These are phyloP conservation scores for Chromis chromis DNA, from an alignment of 2,797 vertebrate species.

Conservation along the genomic window DNA sequence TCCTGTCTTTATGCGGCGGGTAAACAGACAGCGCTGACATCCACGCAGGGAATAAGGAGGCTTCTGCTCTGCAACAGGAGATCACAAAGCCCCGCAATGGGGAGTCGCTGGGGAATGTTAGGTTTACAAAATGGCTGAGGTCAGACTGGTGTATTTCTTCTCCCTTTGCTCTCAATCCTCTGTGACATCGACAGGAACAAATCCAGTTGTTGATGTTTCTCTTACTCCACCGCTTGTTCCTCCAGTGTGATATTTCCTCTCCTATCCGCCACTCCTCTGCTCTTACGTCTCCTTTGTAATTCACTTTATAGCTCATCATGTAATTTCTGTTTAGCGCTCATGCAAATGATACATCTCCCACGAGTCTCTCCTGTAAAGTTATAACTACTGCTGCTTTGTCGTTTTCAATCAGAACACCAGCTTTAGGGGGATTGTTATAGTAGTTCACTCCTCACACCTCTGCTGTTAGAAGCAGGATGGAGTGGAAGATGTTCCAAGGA, in stretches of 20 bases:
- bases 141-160: conserved; percentile 43
- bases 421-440: background rate
- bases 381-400: background rate
- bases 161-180: conserved; percentile 33
- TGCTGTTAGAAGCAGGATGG: conserved; percentile 9
- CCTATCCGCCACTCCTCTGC: background rate
- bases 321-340: conserved; percentile 2
- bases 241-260: conserved; percentile 16
- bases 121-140: conserved; percentile 56
- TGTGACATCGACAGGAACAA: conserved; percentile 25
- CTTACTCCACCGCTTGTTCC: no score
- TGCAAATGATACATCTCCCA: conserved; percentile 2
- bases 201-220: background rate
- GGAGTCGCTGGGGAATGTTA: conserved; percentile 45
- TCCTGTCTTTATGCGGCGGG: conserved; percentile 12
- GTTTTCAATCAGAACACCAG: background rate
- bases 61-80: conserved; percentile 33
- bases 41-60: conserved; percentile 20
- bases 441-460: background rate
- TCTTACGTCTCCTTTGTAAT: conserved; percentile 10
- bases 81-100: conserved; percentile 32
- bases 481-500: background rate
- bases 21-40: conserved; percentile 58
- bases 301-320: background rate
- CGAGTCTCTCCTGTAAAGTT: conserved; percentile 1